These are phyloP conservation scores for Cephus cinctus DNA, from an alignment of 1,140 invertebrate genomes.

Conservation along the genomic window DNA sequence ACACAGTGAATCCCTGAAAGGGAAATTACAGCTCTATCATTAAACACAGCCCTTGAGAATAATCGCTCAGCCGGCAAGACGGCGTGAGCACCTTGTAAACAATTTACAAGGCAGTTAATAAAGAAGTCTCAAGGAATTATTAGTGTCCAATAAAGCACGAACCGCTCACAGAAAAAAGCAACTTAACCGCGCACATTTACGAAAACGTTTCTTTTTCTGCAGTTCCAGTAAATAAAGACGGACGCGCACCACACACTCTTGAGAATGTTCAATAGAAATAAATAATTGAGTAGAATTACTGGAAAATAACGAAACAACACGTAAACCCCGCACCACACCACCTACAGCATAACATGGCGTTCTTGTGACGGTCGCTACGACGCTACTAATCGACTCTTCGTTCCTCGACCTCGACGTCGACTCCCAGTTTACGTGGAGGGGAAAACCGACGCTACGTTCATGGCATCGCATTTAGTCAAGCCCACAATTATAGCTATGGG, in stretches of 20 bases:
- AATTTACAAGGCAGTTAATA: not conserved
- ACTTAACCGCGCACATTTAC: not conserved
- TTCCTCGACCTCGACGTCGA: too few relatives aligned
- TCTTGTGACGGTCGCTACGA: not conserved
- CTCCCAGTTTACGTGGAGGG: too few relatives aligned
- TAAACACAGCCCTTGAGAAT: not conserved
- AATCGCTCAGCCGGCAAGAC: conserved; percentile 3
- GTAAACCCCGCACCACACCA: conserved; percentile 7
- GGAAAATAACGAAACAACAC: conserved; percentile 11
- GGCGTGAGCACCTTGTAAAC: conserved; percentile 17
- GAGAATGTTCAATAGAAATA: not conserved
- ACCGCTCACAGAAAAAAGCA: not conserved
- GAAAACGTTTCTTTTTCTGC: too few relatives aligned
- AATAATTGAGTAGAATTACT: conserved; percentile 2
- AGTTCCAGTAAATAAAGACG: not conserved
- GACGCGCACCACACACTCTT: not conserved
- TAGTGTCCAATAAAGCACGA: not conserved
- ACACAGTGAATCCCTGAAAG: not conserved
- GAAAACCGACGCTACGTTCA: too few relatives aligned
- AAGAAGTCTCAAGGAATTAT: not conserved
- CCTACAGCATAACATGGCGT: conserved; percentile 8
- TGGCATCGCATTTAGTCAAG: too few relatives aligned
- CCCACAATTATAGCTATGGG: too few relatives aligned
- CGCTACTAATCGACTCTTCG: too few relatives aligned
- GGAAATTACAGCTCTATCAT: not conserved